Conservation (phyloP, 2,888 invertebrate species). For the Xylota sylvarum region DNA sequence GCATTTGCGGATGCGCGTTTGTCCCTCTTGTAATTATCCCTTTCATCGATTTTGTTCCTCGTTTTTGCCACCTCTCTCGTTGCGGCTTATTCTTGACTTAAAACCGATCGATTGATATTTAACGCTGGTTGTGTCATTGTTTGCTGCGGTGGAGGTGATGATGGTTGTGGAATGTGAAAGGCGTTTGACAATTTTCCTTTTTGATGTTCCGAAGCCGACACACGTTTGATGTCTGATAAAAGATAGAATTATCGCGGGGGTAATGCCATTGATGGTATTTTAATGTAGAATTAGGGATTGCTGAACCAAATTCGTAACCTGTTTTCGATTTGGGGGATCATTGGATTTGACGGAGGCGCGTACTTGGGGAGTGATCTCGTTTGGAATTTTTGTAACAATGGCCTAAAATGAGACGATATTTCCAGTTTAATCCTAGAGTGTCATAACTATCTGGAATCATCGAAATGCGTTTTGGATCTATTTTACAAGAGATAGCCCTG, state of each 20-base stretch:
- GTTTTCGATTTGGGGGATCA: slow-evolving; percentile 15
- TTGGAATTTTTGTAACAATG: slow-evolving; percentile 19
- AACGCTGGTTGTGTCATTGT: slow-evolving; percentile 42
- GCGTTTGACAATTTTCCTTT: slow-evolving; percentile 63
- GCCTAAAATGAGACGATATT: background rate
- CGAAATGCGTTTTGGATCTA: background rate
- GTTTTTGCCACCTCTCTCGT: background rate
- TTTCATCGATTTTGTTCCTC: slow-evolving; percentile 41
- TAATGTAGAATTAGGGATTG: background rate
- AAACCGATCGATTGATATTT: slow-evolving; percentile 61
- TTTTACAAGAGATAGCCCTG: too few relatives aligned
- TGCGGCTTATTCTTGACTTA: slow-evolving; percentile 45
- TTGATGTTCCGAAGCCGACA: slow-evolving; percentile 15
- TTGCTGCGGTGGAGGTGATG: slow-evolving; percentile 46
- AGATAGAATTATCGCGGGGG: slow-evolving; percentile 10
- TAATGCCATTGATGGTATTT: slow-evolving; percentile 14
- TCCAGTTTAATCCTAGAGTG: slow-evolving; percentile 16
- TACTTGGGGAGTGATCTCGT: slow-evolving; percentile 9
- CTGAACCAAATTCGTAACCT: slow-evolving; percentile 1
- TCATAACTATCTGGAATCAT: background rate
- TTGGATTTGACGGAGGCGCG: too few relatives aligned
- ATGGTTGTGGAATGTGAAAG: slow-evolving; percentile 60
- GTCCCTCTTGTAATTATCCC: slow-evolving; percentile 61
- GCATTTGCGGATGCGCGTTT: slow-evolving; percentile 34
- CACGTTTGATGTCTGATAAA: background rate